Conservation (phyloP, 2,797 vertebrate species). For the Phoeniculus purpureus region DNA sequence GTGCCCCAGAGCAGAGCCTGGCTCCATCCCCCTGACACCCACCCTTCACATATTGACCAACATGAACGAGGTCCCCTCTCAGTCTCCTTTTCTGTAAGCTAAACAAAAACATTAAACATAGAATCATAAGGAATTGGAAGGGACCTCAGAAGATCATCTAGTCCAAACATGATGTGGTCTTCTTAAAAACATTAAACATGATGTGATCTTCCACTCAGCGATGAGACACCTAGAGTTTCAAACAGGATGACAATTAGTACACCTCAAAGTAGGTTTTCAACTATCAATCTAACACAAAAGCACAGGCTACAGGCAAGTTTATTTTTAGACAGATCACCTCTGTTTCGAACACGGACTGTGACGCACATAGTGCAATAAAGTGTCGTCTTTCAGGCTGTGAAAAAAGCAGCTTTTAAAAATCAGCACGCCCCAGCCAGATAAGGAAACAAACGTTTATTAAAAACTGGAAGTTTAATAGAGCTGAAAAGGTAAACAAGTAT, state of each 20-base stretch:
- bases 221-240: not conserved
- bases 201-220: not conserved
- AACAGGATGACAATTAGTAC: not conserved
- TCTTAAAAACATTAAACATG: not conserved
- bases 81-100: too few relatives aligned
- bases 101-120: too few relatives aligned
- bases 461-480: slow-evolving; percentile 30
- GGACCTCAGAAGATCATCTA: too few relatives aligned
- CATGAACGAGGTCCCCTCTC: too few relatives aligned
- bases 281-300: not conserved
- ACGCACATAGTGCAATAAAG: not conserved
- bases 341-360: not conserved
- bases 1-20: too few relatives aligned
- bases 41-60: too few relatives aligned
- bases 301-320: not conserved
- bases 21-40: too few relatives aligned
- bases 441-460: slow-evolving; percentile 70
- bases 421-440: not conserved
- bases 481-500: slow-evolving; percentile 48
- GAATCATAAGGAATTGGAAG: too few relatives aligned
- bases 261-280: not conserved
- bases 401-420: not conserved
- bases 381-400: not conserved
- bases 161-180: too few relatives aligned
- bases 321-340: not conserved